Evolutionary conservation across 1,140 invertebrate species (phyloP).

Genomic region (Diabrotica virgifera): DNA sequence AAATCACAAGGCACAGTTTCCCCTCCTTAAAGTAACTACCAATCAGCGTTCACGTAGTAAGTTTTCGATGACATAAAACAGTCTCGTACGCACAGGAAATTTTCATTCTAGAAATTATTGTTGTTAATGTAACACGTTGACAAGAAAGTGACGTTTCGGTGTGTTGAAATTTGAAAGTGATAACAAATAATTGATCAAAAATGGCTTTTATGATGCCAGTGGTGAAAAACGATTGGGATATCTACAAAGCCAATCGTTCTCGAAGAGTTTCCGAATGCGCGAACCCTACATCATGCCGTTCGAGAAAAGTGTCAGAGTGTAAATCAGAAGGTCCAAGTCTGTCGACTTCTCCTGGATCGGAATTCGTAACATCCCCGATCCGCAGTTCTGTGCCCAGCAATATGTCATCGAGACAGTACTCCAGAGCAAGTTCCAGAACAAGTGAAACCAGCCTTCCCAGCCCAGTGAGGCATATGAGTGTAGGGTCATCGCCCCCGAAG

Average conservation of each 20-base stretch:
- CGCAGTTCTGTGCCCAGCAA: slow-evolving; percentile 64
- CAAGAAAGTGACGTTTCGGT: neutral
- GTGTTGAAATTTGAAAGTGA: neutral
- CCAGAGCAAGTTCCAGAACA: slow-evolving; percentile 54
- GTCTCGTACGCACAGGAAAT: slow-evolving; percentile 18
- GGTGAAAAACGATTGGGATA: slow-evolving; percentile 88
- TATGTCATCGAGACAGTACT: slow-evolving; percentile 54
- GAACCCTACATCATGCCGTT: slow-evolving; percentile 60
- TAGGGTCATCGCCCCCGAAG: slow-evolving; percentile 57
- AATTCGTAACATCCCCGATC: slow-evolving; percentile 58
- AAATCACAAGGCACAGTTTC: slow-evolving; percentile 19
- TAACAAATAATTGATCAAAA: slow-evolving; percentile 17
- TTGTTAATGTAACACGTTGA: neutral
- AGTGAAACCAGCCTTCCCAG: slow-evolving; percentile 62
- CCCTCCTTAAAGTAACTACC: slow-evolving; percentile 16
- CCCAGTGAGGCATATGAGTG: slow-evolving; percentile 50
- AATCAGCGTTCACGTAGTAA: slow-evolving; percentile 23
- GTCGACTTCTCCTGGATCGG: slow-evolving; percentile 69
- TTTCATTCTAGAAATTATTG: slow-evolving; percentile 5
- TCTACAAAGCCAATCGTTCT: slow-evolving; percentile 78
- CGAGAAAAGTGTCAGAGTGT: slow-evolving; percentile 76
- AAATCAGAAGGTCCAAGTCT: slow-evolving; percentile 71
- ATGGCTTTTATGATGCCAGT: slow-evolving; percentile 95
- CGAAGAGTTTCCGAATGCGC: slow-evolving; percentile 72
- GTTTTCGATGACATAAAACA: slow-evolving; percentile 30